These are phyloP conservation scores for Squalus acanthias DNA, from an alignment of 2,797 vertebrate genomes.

Conservation along the genomic window DNA sequence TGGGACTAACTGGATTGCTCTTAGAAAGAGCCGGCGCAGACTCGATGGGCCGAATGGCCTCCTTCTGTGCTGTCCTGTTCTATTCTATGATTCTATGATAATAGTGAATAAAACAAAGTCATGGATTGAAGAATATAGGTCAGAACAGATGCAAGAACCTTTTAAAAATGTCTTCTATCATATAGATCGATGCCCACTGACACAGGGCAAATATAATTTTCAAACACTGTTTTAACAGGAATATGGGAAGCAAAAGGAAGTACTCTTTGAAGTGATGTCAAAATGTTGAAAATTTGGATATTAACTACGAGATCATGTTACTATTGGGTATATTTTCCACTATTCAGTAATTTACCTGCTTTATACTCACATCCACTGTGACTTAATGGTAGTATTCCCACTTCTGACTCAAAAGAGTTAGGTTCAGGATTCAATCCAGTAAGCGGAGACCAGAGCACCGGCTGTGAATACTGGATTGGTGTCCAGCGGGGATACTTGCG, in stretches of 20 bases:
- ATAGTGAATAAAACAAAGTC: neutral
- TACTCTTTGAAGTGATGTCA: neutral
- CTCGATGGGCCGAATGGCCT: neutral
- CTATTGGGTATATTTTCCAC: neutral
- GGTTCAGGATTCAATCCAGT: neutral
- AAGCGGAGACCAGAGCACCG: neutral
- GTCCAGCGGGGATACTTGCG: neutral
- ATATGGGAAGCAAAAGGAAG: neutral
- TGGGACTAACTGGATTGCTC: neutral
- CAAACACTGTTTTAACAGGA: neutral
- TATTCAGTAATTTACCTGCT: neutral
- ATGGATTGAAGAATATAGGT: neutral
- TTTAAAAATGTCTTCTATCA: neutral
- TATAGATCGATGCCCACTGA: neutral
- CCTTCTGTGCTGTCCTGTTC: neutral
- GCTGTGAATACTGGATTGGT: neutral
- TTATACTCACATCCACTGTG: neutral
- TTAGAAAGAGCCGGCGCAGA: neutral
- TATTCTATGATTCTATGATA: neutral
- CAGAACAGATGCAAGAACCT: neutral
- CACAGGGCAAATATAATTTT: neutral
- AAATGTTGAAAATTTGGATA: neutral
- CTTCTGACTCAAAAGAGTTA: neutral
- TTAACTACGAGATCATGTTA: neutral
- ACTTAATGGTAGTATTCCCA: neutral